Conservation (phyloP, 2,888 invertebrate species). For the Galerucella pusilla region DNA sequence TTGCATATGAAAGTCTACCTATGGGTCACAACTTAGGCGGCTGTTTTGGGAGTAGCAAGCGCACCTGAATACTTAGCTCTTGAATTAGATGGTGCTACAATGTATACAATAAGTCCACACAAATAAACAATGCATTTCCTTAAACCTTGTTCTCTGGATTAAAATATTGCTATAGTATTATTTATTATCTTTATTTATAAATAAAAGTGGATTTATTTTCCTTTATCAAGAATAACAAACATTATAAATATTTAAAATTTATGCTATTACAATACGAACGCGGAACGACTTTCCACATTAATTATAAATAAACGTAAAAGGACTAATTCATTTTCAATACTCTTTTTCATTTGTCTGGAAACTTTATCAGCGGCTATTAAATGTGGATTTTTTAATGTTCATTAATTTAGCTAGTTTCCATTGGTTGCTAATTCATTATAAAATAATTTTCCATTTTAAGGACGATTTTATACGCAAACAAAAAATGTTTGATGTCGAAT, state of each 20-base stretch:
- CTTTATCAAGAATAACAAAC: neutral
- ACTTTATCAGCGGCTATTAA: neutral
- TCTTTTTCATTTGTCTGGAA: neutral
- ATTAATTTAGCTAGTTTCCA: neutral
- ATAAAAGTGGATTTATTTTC: neutral
- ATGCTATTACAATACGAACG: neutral
- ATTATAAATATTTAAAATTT: neutral
- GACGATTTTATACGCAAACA: neutral
- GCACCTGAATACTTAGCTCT: no score
- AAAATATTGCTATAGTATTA: no score
- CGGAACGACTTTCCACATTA: neutral
- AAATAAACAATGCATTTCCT: no score
- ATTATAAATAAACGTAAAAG: neutral
- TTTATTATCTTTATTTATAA: no score
- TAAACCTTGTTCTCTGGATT: no score
- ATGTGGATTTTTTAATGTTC: neutral
- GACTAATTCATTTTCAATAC: neutral
- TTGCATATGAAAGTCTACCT: no score
- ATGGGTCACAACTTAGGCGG: no score
- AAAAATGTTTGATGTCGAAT: neutral
- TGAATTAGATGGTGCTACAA: no score
- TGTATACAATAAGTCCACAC: no score
- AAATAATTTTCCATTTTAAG: neutral
- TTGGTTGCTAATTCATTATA: neutral
- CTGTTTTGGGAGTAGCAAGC: no score